These are phyloP conservation scores for Trichogramma pretiosum DNA, from an alignment of 1,140 invertebrate species.

Conservation along the genomic window DNA sequence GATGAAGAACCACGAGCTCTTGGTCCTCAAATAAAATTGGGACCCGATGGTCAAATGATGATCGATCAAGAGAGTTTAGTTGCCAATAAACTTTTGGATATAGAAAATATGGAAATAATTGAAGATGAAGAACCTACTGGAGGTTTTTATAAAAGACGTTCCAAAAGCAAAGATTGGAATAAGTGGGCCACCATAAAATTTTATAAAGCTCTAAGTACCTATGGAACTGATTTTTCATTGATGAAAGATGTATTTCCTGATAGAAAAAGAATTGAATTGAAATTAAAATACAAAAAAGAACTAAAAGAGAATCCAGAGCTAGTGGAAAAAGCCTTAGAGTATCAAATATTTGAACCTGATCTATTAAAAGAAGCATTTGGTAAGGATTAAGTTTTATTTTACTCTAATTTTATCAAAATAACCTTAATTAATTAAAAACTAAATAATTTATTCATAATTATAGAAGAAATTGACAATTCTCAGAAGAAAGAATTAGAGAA, in stretches of 20 bases:
- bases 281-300: conserved; percentile 66
- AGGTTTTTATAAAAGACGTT: conserved; percentile 56
- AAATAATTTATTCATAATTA: conserved; percentile 17
- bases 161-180: conserved; percentile 57
- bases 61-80: conserved; percentile 79
- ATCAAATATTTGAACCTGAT: conserved; percentile 46
- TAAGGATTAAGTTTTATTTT: conserved; percentile 21
- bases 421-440: conserved; percentile 15
- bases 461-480: too few species aligned
- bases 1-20: conserved; percentile 50
- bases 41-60: conserved; percentile 76
- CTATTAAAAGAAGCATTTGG: conserved; percentile 42
- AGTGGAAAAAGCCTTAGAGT: conserved; percentile 50
- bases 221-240: conserved; percentile 83
- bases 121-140: conserved; percentile 54
- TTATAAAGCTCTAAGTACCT: conserved; percentile 75
- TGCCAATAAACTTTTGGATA: conserved; percentile 63
- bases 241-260: conserved; percentile 77
- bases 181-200: conserved; percentile 72
- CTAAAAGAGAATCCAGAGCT: conserved; percentile 49
- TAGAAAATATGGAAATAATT: conserved; percentile 55
- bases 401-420: too few species aligned
- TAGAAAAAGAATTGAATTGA: conserved; percentile 68
- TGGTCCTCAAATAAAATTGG: conserved; percentile 80
- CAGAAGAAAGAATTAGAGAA: conserved; percentile 17